Base-by-base conservation (phyloP, 2,797 vertebrate genomes). In the Syndactyla subalaris region DNA sequence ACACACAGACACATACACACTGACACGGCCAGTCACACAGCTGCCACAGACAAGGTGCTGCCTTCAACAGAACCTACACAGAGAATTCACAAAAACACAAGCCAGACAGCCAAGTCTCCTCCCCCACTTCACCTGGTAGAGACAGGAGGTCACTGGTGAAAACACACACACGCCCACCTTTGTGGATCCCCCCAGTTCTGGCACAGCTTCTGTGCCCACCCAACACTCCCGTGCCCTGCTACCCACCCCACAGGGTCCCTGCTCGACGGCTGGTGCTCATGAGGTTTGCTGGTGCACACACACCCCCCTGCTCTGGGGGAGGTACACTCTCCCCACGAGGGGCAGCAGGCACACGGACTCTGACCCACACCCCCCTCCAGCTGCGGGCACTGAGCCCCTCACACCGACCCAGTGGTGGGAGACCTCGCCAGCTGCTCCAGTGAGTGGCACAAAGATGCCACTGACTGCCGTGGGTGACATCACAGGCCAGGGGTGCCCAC, bases 181-280 rank as follows among this genome's bases (percentile, higher is more conserved):
- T 6, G 1, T 1, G 10, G 36, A 34, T 41, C 6, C 18, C 27
- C 34, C 9, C 2, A 7, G 32, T 1, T 7, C 22, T 8, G 7
- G 23, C 49, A n/a, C 20, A 14, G 57, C 34, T 17, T 17, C 45
- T 41, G 13, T 51, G 22, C 1, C 22, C 52, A 29, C 27, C 20
- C 52, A 34, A 15, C 10, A 7, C 16, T 9, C 46, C 41, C 1
- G 2, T 9, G 12, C 49, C 13, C 45, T 17, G 19, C 57, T 10
- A 14, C 17, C 23, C 5, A 30, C 11, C 36, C 34, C 51, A 19
- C 29, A 14, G 48, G 16, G 13, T 16, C 26, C 55, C 59, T 55
- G 10, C 62, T 2, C 7, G 0, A 32, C 0, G 0, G 30, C 24
- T 15, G 36, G 6, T 36, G 12, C 36, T 12, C 3, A 0, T 1